Evolutionary conservation across 2,113 vertebrate genomes (phyloP).

Genomic region (cat (Felis catus)): F.catus_Fca126_mat1.0 CM031415.1:55104001-55104500

Average conservation of each 20-base stretch:
- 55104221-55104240: neutral
- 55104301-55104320: slow-evolving; percentile 42
- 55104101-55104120: neutral
- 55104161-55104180: neutral
- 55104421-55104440: too few species aligned
- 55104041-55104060: neutral
- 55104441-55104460: too few species aligned
- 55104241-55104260: neutral
- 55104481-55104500: too few species aligned
- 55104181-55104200: neutral
- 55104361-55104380: neutral
- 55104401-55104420: neutral
- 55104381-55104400: neutral
- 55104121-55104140: neutral
- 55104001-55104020: neutral
- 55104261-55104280: neutral
- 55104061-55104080: neutral
- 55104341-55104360: neutral
- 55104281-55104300: neutral
- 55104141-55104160: neutral
- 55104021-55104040: neutral
- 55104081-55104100: neutral
- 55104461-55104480: too few species aligned
- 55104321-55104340: slow-evolving; percentile 22
- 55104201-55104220: neutral